Percentiles rank a stretch among this genome's conserved stretches.
Conservation (phyloP, 2,888 invertebrate species). For the Epinotia brunnichana region DNA sequence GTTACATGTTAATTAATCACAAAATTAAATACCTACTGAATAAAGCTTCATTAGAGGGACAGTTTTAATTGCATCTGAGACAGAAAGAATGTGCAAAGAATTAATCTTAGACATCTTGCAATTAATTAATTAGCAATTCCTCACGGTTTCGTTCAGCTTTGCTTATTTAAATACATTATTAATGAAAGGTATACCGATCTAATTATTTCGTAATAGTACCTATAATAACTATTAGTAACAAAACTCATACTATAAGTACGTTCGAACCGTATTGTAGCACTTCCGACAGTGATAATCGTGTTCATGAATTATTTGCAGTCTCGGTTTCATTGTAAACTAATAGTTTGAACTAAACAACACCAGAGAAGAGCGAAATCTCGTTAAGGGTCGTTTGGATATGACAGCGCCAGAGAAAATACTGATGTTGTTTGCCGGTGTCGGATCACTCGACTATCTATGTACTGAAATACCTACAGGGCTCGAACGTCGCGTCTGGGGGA, state of each 20-base stretch:
- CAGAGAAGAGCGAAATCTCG: conserved; percentile 2
- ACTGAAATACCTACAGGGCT: not conserved
- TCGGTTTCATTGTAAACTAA: conserved; percentile 49
- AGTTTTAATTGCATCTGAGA: conserved; percentile 3
- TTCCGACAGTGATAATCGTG: conserved; percentile 66
- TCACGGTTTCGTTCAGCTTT: not conserved
- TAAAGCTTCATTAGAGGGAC: conserved; percentile 1
- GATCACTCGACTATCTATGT: conserved; percentile 3
- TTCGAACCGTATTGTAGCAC: conserved; percentile 45
- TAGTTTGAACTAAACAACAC: not conserved
- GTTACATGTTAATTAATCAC: not conserved
- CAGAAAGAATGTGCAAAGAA: conserved; percentile 3
- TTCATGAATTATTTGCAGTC: conserved; percentile 52
- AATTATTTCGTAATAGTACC: too few relatives aligned
- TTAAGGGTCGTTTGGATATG: conserved; percentile 48
- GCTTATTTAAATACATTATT: not conserved
- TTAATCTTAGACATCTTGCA: not conserved
- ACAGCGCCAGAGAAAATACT: conserved; percentile 51
- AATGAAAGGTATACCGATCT: not conserved
- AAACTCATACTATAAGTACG: too few relatives aligned
- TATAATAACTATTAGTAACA: not conserved
- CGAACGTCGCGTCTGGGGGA: not conserved
- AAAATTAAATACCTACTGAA: not conserved
- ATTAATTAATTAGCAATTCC: not conserved
- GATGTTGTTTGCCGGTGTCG: conserved; percentile 25